Evolutionary conservation across 1,140 invertebrate species (phyloP).

Genomic region (Procambarus clarkii): DNA sequence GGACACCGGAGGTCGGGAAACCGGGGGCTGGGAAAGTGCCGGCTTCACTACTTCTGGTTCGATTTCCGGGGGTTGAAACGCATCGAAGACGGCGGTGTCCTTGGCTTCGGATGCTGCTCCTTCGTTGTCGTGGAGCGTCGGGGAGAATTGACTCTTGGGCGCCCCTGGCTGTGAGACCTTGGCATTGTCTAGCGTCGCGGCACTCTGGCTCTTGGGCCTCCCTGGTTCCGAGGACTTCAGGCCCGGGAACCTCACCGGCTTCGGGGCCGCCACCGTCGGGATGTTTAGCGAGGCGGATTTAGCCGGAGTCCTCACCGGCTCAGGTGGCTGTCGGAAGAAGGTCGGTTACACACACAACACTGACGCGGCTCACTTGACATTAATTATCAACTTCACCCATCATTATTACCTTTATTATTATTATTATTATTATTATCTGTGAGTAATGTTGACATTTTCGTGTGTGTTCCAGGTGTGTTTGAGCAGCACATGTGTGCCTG

Average conservation of each 20-base stretch:
- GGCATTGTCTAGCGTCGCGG: neutral
- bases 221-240: neutral
- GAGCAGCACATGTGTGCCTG: too few relatives aligned
- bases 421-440: too few relatives aligned
- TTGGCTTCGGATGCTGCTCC: neutral
- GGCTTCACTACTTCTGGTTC: neutral
- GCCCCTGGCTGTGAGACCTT: neutral
- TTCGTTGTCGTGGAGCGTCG: neutral
- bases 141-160: neutral
- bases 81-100: neutral
- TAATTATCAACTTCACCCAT: too few relatives aligned
- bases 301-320: constrained; percentile 5
- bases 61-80: neutral
- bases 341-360: too few relatives aligned
- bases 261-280: constrained; percentile 37
- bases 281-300: constrained; percentile 15
- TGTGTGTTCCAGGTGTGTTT: too few relatives aligned
- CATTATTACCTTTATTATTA: too few relatives aligned
- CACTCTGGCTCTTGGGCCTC: neutral
- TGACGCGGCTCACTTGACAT: too few relatives aligned
- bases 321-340: constrained; percentile 8
- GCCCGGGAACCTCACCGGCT: constrained; percentile 25
- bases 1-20: neutral
- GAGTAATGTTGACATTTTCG: too few relatives aligned
- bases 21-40: neutral